Evolutionary conservation across 2,888 invertebrate genomes (phyloP).

Genomic region (Prionchulus punctatus): DNA sequence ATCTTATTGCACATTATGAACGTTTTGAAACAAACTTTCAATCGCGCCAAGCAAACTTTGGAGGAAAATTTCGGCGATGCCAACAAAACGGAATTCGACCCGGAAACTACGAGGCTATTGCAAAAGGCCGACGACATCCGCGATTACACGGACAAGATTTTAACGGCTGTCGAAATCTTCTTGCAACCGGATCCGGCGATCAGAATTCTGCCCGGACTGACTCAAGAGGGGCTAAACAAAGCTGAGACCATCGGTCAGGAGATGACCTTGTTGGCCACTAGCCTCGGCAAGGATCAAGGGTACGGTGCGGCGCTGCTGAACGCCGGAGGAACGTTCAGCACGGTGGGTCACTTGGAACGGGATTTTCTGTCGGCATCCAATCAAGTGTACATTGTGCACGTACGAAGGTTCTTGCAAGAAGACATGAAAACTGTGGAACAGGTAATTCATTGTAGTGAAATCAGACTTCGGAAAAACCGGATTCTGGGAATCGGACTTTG

Average conservation of each 20-base stretch:
- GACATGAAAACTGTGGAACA: slow-evolving; percentile 10
- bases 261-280: slow-evolving; percentile 4
- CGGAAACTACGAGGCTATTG: slow-evolving; percentile 3
- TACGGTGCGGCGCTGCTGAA: slow-evolving; percentile 6
- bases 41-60: slow-evolving; percentile 12
- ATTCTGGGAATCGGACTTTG: too few species aligned
- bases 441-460: not conserved
- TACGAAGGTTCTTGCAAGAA: slow-evolving; percentile 12
- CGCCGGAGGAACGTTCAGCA: slow-evolving; percentile 6
- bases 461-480: too few species aligned
- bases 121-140: slow-evolving; percentile 8
- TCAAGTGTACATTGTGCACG: slow-evolving; percentile 3
- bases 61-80: slow-evolving; percentile 13
- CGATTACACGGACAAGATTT: slow-evolving; percentile 5
- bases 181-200: slow-evolving; percentile 13
- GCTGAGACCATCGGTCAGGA: slow-evolving; percentile 7
- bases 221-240: slow-evolving; percentile 10
- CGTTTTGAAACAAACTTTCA: slow-evolving; percentile 10
- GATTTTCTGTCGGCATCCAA: slow-evolving; percentile 5
- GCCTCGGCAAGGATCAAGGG: slow-evolving; percentile 1
- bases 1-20: too few species aligned
- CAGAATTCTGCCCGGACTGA: slow-evolving; percentile 10
- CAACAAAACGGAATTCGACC: slow-evolving; percentile 10
- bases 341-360: slow-evolving; percentile 9
- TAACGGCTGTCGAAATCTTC: slow-evolving; percentile 6